Evolutionary conservation across 2,113 vertebrate genomes (phyloP).

Genomic region (cattle (Bos taurus)): ARS-UCD2.0 NC_037338.1:101829001-101829500

Average conservation of each 20-base stretch:
- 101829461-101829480: neutral
- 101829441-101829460: fast-evolving
- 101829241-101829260: neutral
- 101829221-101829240: neutral
- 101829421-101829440: neutral
- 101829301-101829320: neutral
- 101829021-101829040: fast-evolving
- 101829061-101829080: neutral
- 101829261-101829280: neutral
- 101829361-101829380: neutral
- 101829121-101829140: neutral
- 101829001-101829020: neutral
- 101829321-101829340: neutral
- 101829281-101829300: neutral
- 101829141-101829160: neutral
- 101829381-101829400: neutral
- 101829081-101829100: neutral
- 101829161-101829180: neutral
- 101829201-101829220: neutral
- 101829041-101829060: fast-evolving
- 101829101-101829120: neutral
- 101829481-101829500: neutral
- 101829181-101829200: neutral
- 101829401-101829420: fast-evolving
- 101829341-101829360: neutral